Conservation (phyloP, 2,888 invertebrate species). For the Emmelina monodactyla region DNA sequence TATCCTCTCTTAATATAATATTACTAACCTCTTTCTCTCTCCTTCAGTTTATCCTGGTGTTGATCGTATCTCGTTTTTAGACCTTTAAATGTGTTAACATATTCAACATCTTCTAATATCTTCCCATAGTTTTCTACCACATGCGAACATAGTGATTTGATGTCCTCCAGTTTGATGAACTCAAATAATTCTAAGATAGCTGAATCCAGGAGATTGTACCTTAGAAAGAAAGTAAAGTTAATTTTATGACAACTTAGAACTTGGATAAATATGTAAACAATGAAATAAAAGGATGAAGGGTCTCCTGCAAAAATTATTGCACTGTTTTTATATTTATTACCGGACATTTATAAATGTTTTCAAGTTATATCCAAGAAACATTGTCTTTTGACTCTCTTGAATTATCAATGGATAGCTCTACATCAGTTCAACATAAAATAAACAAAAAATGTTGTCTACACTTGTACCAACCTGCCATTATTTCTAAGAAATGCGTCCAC, state of each 20-base stretch:
- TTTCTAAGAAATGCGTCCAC: constrained; percentile 96
- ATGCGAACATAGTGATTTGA: constrained; percentile 89
- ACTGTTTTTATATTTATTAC: no score
- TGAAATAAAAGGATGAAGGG: background rate
- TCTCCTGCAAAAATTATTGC: no score
- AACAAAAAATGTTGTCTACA: no score
- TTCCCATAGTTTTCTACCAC: constrained; percentile 97
- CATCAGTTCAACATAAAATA: no score
- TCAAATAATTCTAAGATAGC: constrained; percentile 99
- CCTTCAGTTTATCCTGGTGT: constrained; percentile 89
- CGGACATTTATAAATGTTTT: no score
- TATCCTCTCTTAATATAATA: no score
- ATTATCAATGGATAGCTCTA: no score
- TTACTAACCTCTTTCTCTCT: constrained; percentile 79
- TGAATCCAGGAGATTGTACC: constrained; percentile 97
- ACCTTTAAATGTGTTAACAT: constrained; percentile 97
- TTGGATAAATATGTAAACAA: no score
- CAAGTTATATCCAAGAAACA: no score
- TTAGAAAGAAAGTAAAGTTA: constrained; percentile 31
- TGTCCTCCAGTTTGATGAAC: constrained; percentile 94
- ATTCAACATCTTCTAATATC: constrained; percentile 92
- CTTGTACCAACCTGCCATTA: constrained; percentile 80
- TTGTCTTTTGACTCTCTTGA: no score
- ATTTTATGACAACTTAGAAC: no score
- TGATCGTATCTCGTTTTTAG: constrained; percentile 90